Conservation (phyloP, 2,888 invertebrate genomes). For the Troilus luridus region DNA sequence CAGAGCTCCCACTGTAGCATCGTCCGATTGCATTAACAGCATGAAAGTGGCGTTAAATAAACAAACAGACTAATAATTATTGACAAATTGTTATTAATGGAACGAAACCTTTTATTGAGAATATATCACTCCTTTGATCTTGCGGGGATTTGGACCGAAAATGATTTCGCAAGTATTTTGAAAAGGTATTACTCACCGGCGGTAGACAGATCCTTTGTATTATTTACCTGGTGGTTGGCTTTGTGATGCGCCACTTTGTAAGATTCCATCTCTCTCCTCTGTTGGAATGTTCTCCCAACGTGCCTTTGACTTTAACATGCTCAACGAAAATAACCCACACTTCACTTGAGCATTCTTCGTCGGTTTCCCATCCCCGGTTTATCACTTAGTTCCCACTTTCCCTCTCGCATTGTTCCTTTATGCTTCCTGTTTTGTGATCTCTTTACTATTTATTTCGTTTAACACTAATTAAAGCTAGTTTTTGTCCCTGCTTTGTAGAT, state of each 20-base stretch:
- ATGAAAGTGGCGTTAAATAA: too few species aligned
- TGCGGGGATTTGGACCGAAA: not conserved
- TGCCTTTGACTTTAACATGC: slow-evolving; percentile 44
- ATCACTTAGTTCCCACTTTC: not conserved
- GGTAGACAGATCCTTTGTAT: not conserved
- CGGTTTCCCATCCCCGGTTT: not conserved
- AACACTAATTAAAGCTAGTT: not conserved
- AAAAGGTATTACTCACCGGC: not conserved
- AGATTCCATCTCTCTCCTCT: not conserved
- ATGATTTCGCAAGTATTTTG: not conserved
- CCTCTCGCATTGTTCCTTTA: not conserved
- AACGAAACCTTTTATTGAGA: not conserved
- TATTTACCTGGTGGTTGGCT: slow-evolving; percentile 26
- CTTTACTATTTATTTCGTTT: not conserved
- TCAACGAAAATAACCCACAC: slow-evolving; percentile 25
- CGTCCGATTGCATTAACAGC: too few species aligned
- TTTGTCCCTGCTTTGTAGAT: too few species aligned
- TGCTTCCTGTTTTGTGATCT: not conserved
- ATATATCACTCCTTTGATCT: not conserved
- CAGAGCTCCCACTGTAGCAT: too few species aligned
- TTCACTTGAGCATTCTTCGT: not conserved
- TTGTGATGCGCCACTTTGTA: slow-evolving; percentile 17
- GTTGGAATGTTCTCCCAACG: slow-evolving; percentile 33
- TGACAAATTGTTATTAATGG: not conserved
- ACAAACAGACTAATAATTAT: too few species aligned